Base-by-base conservation (phyloP, 2,797 vertebrate genomes). In the Silurus lanzhouensis region DNA sequence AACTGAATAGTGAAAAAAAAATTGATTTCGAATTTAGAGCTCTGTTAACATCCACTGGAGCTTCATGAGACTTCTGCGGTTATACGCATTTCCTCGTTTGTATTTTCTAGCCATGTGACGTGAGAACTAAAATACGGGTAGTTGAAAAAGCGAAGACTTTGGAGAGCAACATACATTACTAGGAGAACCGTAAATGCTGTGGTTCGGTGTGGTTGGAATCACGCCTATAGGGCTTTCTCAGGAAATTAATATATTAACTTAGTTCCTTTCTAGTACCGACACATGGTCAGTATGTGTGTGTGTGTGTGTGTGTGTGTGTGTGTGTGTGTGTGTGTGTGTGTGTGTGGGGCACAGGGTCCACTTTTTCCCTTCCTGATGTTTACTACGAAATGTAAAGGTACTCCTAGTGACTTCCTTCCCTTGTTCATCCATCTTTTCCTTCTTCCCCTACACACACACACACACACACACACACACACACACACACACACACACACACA, bases 391-490 rank as follows among this genome's bases (percentile, higher is more conserved):
- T 93, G 92, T 91, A 93, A 95, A 94, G 91, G 88, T 91, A 93
- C 91, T 92, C 91, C 90, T 92, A 31, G 82, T 89, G 81, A 81
- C 91, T 94, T 94, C 94, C 94, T 95, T 95, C 94, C 93, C 92
- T 87, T 89, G 89, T 87, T 19, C 84, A 86, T 89, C 83, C 83
- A 88, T 83, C 83, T 61, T 58, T 61, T 74, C 71, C 13, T 58
- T 64, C 46, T 52, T 20, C 31, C 38, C 46, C 57, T 72, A 71
- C 9, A 61, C 31, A 8, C 13, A 66, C 64, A 71, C 14, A 19
- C 17, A 5, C 61, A 63, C 17, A 63, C 17, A 61, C 31, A 8
- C 5, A 66, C 17, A 61, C 31, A 8, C 5, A 66, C 64, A 71
- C 14, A 19, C 17, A 5, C 17, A 5, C 61, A 63, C 17, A 63